Evolutionary conservation across 2,888 invertebrate genomes (phyloP), one percentile per base, ranked within the genome.

Genomic region (Cantharis rustica): DNA sequence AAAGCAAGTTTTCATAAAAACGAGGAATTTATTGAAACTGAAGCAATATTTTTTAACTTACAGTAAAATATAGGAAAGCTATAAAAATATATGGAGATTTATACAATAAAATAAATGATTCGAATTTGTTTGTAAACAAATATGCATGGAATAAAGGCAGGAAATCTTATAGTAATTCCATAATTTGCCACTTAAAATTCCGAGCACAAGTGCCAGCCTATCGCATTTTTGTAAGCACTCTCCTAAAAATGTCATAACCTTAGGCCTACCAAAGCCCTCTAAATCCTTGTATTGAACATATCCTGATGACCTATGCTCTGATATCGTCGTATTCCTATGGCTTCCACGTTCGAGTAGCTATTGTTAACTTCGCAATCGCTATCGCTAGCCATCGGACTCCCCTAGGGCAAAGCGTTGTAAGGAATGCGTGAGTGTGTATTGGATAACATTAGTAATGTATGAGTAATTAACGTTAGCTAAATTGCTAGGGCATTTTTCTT

Each of bases 241-340:
- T 79, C 71, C 81, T 81, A 79, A 81, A 82, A 82, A 81, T 79
- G 82, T 82, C 83, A 80, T 82, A 83, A 84, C 84, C 83, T 80
- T 81, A 78, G 82, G 77, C 81, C 81, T 78, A 76, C 80, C 79
- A 81, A 80, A 80, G 81, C 81, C 81, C 79, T 79, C 82, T 81
- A 82, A 83, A 84, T 83, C 84, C 82, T 81, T 81, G 81, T 82
- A 81, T 83, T 82, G 82, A 80, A 81, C 79, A 79, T 84, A 83
- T 82, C 82, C 82, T 81, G 83, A 82, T 82, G 83, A 84, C 84
- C 84, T 81, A 73, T 75, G 78, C 76, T 69, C 71, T 78, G 69
- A 77, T 73, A 71, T 71, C 27, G 79, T 72, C 77, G 76, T 80
- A 79, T 80, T 81, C 80, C 80, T 80, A 81, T 78, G 80, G 81